These are phyloP conservation scores for Esox niger DNA, from an alignment of 2,113 vertebrate species.

Conservation along the genomic window DNA sequence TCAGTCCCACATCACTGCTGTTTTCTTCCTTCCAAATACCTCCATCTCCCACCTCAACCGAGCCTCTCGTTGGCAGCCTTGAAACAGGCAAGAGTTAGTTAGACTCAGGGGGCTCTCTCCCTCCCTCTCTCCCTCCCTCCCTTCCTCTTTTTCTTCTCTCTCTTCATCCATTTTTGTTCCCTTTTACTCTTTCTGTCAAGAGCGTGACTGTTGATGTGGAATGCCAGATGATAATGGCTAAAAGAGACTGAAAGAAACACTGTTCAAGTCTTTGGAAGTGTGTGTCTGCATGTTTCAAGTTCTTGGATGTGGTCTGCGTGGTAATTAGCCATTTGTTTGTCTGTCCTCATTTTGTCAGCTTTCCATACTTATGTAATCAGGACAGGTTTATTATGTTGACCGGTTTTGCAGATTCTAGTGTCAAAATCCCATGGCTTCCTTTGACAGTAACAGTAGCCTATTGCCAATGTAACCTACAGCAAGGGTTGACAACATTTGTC, in stretches of 20 bases:
- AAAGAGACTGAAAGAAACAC: conserved; percentile 23
- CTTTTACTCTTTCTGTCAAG: conserved; percentile 16
- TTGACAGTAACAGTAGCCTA: not conserved
- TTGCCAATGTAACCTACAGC: too few relatives aligned
- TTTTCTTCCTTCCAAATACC: conserved; percentile 7
- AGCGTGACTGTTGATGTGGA: conserved; percentile 9
- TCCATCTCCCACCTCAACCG: conserved; percentile 3
- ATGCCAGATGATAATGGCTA: conserved; percentile 19
- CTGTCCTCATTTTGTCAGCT: conserved; percentile 35
- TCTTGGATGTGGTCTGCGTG: conserved; percentile 25
- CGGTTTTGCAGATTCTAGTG: not conserved
- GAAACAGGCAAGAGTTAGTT: conserved; percentile 3
- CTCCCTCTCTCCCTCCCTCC: conserved; percentile 2
- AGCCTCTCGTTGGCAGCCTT: conserved; percentile 16
- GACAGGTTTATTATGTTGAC: not conserved
- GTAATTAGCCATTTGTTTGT: conserved; percentile 51
- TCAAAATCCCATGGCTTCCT: not conserved
- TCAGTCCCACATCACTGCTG: conserved; percentile 33
- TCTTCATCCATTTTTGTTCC: not conserved
- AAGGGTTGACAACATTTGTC: too few relatives aligned
- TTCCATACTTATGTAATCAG: conserved; percentile 1
- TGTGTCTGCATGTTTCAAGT: conserved; percentile 27
- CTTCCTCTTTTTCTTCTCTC: not conserved
- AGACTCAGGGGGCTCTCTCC: conserved; percentile 20
- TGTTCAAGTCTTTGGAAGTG: conserved; percentile 21